phyloP scores from a whole-genome alignment of 2,888 invertebrate species.

The Stratiomys singularior region DNA sequence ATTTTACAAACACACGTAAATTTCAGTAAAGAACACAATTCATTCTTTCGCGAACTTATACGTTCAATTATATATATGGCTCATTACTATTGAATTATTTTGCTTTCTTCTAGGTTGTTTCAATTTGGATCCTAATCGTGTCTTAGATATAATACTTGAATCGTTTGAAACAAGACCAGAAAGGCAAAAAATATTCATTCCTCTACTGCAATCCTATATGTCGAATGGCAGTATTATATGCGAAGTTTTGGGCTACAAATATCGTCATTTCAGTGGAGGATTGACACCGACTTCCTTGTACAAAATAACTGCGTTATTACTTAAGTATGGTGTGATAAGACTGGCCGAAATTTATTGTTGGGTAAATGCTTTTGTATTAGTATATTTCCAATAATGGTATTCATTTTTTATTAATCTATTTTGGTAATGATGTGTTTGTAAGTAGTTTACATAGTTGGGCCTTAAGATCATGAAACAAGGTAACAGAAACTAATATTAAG shows the following conservation, averaged over 20 bases:
- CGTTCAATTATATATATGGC: not conserved
- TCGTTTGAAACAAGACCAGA: slow-evolving; percentile 91
- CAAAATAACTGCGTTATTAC: slow-evolving; percentile 86
- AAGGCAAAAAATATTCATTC: slow-evolving; percentile 83
- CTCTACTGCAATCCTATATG: slow-evolving; percentile 87
- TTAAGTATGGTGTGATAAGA: slow-evolving; percentile 87
- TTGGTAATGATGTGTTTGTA: no score
- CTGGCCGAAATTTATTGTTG: slow-evolving; percentile 91
- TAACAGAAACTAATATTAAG: no score
- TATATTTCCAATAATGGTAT: no score
- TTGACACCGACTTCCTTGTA: slow-evolving; percentile 86
- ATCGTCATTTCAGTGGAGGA: slow-evolving; percentile 73
- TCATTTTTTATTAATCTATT: no score
- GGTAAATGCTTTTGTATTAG: slow-evolving; percentile 69
- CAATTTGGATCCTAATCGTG: slow-evolving; percentile 98
- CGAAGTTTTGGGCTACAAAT: slow-evolving; percentile 95
- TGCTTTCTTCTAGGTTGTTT: slow-evolving; percentile 82
- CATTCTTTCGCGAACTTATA: no score
- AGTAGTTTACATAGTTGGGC: no score
- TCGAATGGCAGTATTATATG: slow-evolving; percentile 88
- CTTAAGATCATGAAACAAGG: no score
- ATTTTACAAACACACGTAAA: no score
- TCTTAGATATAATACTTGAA: slow-evolving; percentile 95
- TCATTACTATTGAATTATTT: not conserved
- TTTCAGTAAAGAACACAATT: no score